Conservation (phyloP, 1,140 invertebrate species). For the Lanistes nyassanus region DNA sequence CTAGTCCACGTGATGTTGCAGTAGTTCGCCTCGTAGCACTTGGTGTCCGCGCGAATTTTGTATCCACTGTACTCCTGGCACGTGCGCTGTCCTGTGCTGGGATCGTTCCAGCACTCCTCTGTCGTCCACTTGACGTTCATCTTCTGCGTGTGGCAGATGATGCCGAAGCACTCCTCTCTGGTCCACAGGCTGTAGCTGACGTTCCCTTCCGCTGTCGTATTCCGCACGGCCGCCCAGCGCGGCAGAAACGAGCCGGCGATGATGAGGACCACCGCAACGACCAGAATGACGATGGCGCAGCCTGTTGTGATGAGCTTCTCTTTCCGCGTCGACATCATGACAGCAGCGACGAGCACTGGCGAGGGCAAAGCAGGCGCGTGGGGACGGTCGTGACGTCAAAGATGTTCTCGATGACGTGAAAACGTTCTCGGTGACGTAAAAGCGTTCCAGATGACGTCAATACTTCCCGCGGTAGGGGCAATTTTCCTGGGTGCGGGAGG, state of each 20-base stretch:
- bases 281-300: slow-evolving; percentile 14
- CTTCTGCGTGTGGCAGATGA: slow-evolving; percentile 25
- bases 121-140: slow-evolving; percentile 28
- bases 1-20: slow-evolving; percentile 31
- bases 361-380: background rate
- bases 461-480: too few relatives aligned
- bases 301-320: slow-evolving; percentile 15
- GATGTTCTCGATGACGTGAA: too few relatives aligned
- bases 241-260: slow-evolving; percentile 25
- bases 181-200: slow-evolving; percentile 30
- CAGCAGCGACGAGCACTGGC: background rate
- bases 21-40: slow-evolving; percentile 25
- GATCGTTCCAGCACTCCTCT: slow-evolving; percentile 22
- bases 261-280: slow-evolving; percentile 5
- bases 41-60: slow-evolving; percentile 26
- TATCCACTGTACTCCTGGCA: slow-evolving; percentile 23
- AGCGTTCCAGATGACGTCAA: too few relatives aligned
- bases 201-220: slow-evolving; percentile 27
- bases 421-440: too few relatives aligned
- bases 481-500: too few relatives aligned
- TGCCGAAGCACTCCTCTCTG: slow-evolving; percentile 26
- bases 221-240: slow-evolving; percentile 14
- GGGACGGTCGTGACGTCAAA: background rate
- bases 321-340: slow-evolving; percentile 18
- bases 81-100: background rate